These are phyloP conservation scores for Drosophila seguyi DNA, from an alignment of 1,140 invertebrate genomes.

Conservation along the genomic window DNA sequence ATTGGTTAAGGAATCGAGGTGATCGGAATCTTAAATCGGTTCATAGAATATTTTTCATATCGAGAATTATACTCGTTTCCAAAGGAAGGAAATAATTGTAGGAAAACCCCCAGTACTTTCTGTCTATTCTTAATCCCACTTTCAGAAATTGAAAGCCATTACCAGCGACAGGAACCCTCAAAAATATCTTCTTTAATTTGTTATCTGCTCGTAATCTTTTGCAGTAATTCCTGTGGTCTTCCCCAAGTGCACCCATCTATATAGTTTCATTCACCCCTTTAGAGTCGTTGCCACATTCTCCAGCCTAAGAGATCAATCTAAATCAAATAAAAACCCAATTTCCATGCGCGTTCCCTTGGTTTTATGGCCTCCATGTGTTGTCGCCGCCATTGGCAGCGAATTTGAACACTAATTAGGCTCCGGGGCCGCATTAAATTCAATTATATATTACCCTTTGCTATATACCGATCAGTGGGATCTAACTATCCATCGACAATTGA, in stretches of 20 bases:
- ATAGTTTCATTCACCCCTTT: conserved; percentile 16
- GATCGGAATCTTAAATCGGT: conserved; percentile 11
- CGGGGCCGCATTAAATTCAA: conserved; percentile 74
- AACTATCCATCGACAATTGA: conserved; percentile 47
- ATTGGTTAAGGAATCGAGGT: not conserved
- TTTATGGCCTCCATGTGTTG: conserved; percentile 63
- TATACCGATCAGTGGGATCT: conserved; percentile 5
- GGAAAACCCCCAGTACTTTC: not conserved
- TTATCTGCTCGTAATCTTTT: conserved; percentile 31
- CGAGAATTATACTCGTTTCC: not conserved
- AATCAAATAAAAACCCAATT: conserved; percentile 75
- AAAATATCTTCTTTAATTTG: conserved; percentile 6
- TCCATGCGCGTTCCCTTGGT: conserved; percentile 26
- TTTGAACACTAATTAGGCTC: conserved; percentile 66
- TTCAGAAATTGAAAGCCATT: not conserved
- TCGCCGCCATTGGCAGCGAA: conserved; percentile 17
- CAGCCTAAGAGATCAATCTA: conserved; percentile 76
- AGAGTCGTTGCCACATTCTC: conserved; percentile 41
- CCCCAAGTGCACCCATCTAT: conserved; percentile 2
- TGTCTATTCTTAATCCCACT: not conserved
- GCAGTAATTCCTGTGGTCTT: conserved; percentile 24
- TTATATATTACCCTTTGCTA: conserved; percentile 47
- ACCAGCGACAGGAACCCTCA: not conserved
- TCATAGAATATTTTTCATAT: not conserved
- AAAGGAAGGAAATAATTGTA: not conserved